Conservation (phyloP, 2,888 invertebrate genomes). For the Poecilus cupreus region DNA sequence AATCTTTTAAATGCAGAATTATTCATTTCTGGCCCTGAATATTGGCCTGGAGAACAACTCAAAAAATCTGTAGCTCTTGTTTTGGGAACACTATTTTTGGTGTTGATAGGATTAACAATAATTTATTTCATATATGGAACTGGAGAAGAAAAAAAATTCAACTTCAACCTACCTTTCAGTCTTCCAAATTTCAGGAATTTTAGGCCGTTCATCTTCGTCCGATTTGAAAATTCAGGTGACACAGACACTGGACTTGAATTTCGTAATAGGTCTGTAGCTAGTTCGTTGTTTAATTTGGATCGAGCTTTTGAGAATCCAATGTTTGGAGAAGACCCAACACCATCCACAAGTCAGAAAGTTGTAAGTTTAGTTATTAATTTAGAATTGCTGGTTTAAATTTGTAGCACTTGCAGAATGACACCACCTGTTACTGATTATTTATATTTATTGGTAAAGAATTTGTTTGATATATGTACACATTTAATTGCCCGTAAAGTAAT, state of each 20-base stretch:
- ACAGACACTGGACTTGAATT: conserved; percentile 49
- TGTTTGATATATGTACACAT: too few species aligned
- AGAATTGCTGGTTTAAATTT: too few species aligned
- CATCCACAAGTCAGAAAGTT: conserved; percentile 9
- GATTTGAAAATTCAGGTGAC: conserved; percentile 59
- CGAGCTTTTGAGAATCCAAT: conserved; percentile 58
- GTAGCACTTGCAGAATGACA: not conserved
- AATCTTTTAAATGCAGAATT: conserved; percentile 7
- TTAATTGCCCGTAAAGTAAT: too few species aligned
- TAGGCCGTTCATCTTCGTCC: conserved; percentile 54
- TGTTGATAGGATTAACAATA: conserved; percentile 1
- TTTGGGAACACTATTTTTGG: conserved; percentile 21
- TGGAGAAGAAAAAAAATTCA: conserved; percentile 24
- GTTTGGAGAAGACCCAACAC: conserved; percentile 16
- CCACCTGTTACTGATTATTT: too few species aligned
- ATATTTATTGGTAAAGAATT: too few species aligned
- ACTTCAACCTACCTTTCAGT: conserved; percentile 25
- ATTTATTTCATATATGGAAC: conserved; percentile 21
- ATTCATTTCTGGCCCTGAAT: conserved; percentile 27
- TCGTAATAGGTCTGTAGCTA: conserved; percentile 48
- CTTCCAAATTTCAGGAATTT: conserved; percentile 43
- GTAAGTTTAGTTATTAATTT: not conserved
- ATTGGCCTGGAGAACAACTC: conserved; percentile 20
- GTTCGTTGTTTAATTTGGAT: conserved; percentile 54
- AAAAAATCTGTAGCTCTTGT: conserved; percentile 16